Evolutionary conservation across 2,113 vertebrate genomes (phyloP), one percentile per base, ranked within the genome.

Genomic region (Embiotoca jacksoni): DNA sequence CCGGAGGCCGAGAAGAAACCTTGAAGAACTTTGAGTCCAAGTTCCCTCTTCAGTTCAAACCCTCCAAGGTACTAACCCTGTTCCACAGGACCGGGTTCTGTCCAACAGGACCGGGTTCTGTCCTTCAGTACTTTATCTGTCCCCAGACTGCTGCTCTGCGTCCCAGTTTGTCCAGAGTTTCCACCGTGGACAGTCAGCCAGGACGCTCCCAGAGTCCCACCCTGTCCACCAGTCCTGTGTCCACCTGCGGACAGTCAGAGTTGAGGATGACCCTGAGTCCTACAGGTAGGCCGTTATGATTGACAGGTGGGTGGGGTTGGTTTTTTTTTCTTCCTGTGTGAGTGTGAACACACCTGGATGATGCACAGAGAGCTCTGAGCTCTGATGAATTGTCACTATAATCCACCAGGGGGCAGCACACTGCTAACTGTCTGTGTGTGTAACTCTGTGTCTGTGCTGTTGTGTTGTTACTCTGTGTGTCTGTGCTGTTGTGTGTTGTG

Each of bases 171-270:
- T 95, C 97, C 80, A 96, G 95, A 73, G 95, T 96, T 53, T 95
- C 96, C 92, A 97, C 96, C 0, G 88, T 95, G 62, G 97, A 99
- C 81, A 97, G 95, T 79, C 93, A 97, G 72, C 95, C 95, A 3
- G 94, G 90, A 0, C 82, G 92, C 70, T 90, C 95, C 6, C 95
- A 93, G 3, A 96, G 94, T 89, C 87, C 94, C 52, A 90, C 95
- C 47, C 89, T 95, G 1, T 94, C 93, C 32, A 96, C 96, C 78
- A 94, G 92, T 88, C 96, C 97, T 68, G 92, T 95, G 72, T 93
- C 96, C 94, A 96, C 96, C 75, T 94, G 92, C 10, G 94, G 96
- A 90, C 97, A 97, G 92, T 96, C 97, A 56, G 98, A 99, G 90
- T 92, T 95, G 67, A 96, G 96, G 87, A 96, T 96, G 81, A 90